Evolutionary conservation across 2,797 vertebrate genomes (phyloP).

Genomic region (Anolis apletophallus): DNA sequence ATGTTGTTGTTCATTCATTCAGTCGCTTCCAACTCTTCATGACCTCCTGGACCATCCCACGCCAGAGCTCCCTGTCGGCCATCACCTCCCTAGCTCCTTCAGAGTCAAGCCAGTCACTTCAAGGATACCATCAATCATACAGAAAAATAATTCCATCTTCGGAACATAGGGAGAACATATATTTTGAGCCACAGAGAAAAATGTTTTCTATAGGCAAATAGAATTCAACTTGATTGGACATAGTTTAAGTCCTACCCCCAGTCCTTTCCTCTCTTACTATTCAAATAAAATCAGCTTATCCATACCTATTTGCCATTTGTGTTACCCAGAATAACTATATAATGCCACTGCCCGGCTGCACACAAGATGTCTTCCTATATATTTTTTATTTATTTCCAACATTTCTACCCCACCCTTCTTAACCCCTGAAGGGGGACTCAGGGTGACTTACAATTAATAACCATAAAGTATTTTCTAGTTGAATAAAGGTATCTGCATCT

Average conservation of each 20-base stretch:
- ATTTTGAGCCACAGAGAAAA: not conserved
- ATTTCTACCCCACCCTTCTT: too few relatives aligned
- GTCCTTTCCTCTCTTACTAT: not conserved
- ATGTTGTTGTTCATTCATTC: too few relatives aligned
- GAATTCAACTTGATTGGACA: not conserved
- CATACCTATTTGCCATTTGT: not conserved
- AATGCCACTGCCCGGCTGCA: not conserved
- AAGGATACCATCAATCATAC: too few relatives aligned
- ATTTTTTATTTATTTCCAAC: too few relatives aligned
- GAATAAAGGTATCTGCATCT: not conserved
- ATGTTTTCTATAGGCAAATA: not conserved
- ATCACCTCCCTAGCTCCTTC: too few relatives aligned
- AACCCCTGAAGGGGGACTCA: too few relatives aligned
- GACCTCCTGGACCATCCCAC: too few relatives aligned
- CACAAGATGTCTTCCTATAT: not conserved
- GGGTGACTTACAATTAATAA: too few relatives aligned
- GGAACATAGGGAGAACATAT: not conserved
- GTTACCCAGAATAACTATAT: too few relatives aligned
- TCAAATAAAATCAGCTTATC: conserved; percentile 11
- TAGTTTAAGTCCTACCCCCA: not conserved
- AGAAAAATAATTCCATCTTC: not conserved
- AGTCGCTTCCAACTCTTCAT: too few relatives aligned
- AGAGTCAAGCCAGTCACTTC: too few relatives aligned
- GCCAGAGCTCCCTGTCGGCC: too few relatives aligned
- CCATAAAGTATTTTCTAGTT: not conserved